These are phyloP conservation scores for Phrynosoma blainvillii DNA, from an alignment of 2,113 vertebrate species.

Conservation along the genomic window DNA sequence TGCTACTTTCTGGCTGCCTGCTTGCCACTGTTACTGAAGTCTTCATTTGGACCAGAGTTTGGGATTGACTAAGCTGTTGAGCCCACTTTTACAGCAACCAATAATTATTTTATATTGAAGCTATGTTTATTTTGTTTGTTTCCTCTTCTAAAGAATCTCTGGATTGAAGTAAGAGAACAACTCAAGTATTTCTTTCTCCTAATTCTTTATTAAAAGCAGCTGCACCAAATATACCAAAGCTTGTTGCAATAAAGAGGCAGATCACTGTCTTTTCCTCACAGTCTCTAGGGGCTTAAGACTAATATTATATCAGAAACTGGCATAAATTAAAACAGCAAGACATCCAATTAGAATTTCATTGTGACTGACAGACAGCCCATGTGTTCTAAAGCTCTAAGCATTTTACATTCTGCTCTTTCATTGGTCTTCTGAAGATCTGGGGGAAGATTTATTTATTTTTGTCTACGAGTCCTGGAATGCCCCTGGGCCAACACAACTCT, in stretches of 20 bases:
- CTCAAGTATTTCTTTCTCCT: not conserved
- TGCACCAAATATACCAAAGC: not conserved
- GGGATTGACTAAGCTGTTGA: not conserved
- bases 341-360: not conserved
- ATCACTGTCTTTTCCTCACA: not conserved
- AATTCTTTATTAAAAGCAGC: not conserved
- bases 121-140: not conserved
- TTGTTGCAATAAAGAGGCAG: not conserved
- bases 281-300: not conserved
- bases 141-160: not conserved
- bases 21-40: not conserved
- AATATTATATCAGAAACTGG: not conserved
- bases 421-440: not conserved
- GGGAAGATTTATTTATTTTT: too few relatives aligned
- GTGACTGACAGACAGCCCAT: not conserved
- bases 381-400: not conserved
- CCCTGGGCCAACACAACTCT: too few relatives aligned
- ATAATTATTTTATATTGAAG: not conserved
- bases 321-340: conserved; percentile 19
- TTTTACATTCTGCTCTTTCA: not conserved
- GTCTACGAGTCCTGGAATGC: not conserved
- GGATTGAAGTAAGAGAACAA: not conserved
- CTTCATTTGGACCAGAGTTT: not conserved
- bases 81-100: not conserved
- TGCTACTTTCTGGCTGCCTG: not conserved